Base-by-base conservation (phyloP, 2,113 vertebrate species). In the Halcyon malimbica region DNA sequence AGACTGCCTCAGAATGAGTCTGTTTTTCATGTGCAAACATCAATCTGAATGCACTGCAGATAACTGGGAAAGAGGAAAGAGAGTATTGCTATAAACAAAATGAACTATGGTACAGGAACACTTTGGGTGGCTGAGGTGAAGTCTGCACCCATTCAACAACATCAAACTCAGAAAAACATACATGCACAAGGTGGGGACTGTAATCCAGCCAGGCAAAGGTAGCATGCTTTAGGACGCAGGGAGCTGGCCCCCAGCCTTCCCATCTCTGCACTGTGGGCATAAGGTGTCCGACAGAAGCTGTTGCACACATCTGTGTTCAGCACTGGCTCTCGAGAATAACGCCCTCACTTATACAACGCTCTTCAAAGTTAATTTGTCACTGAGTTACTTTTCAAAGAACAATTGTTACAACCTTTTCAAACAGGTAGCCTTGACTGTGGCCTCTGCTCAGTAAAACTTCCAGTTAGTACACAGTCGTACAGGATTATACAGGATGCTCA, bases 341-440 rank as follows among this genome's bases (percentile, higher is more conserved):
- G 0, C 2, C 39, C 16, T 13, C 1, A 1, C 50, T 24, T 29
- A 19, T 14, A 51, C 46, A 44, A 20, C 2, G 1, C 41, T 48
- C 2, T 3, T 12, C 70, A 39, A 2, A 2, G 16, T 29, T 20
- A 5, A 35, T 23, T 16, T 1, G 0, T 18, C 65, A 59, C 7
- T 0, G 0, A 26, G 16, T 11, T 54, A 6, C 59, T 77, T 71
- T 65, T 44, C 51, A 56, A 23, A 48, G 29, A 70, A 11, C 48
- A 42, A 25, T 44, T 25, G 16, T 39, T 33, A 62, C 9, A 65
- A 15, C 23, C 63, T 50, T 19, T 68, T 37, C 39, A 57, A 19
- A 18, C 13, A 26, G 29, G 42, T 28, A 46, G 33, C 37, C 39
- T 15, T 59, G 62, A n/a, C 8, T 10, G 5, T 42, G 65, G 67